Base-by-base conservation (phyloP, 92 coral and sea anemone species). In the Bergia puertoricense region DNA sequence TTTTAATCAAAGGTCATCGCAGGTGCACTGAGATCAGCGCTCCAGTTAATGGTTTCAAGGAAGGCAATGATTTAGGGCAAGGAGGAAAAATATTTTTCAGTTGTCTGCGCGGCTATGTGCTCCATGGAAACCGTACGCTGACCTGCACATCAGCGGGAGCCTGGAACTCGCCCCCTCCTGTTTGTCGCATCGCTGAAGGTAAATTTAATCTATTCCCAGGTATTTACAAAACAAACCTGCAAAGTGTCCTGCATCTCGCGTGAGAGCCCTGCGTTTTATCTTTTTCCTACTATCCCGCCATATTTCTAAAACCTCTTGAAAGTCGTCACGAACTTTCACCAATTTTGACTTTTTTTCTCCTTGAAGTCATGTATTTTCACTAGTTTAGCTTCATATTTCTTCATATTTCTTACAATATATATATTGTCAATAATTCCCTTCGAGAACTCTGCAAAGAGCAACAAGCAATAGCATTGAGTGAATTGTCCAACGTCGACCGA, bases 181-280 rank as follows among this genome's bases (percentile, higher is more conserved):
- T 72, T 8, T 72, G 76, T 72, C 39, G 76, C 42, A 11, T 16
- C 40, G 41, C 76, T 72, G 76, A 72, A 72, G 76, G 76, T 72
- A 72, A 72, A 72, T 54, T 54, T 18, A 10, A 15, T 54, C 16
- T 2, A 54, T 54, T 54, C 2, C 59, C 59, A 54, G 59, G 16
- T 54, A 15, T 8, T 46, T 8, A 46, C 5, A 46, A 1, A 46
- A 46, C 50, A 46, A 8, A 46, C 50, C 5, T 46, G 2, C 59
- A 54, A 54, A 9, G 59, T 9, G 0, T 54, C 69, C 30, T 2
- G 67, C 8, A 16, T 62, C 6, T 2, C 23, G 30, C 8, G 30
- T 20, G 23, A 62, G 10, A 4, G 23, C 18, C 18, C 76, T 72
- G 8, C 74, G 22, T 68, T 20, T 68, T 1, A 68, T 37, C 0